A percentile compares a stretch with the other conserved stretches of the same genome.
Evolutionary conservation across 2,888 invertebrate species (phyloP).

Genomic region (Aplocera efformata): DNA sequence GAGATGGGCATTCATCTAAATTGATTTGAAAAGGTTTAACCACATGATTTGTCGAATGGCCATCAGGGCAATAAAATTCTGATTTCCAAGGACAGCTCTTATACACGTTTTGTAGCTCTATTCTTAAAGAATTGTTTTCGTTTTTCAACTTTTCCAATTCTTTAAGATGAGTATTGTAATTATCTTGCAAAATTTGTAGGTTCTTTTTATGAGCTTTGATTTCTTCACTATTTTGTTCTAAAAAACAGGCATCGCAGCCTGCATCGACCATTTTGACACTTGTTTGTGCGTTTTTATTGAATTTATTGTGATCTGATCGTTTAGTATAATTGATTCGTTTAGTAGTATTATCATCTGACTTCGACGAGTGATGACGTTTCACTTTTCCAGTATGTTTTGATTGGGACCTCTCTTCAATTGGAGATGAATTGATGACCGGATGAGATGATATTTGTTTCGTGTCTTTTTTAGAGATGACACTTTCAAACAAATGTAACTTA

Average conservation of each 20-base stretch:
- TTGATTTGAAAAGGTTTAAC: conserved; percentile 49
- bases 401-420: conserved; percentile 4
- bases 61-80: conserved; percentile 20
- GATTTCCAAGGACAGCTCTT: conserved; percentile 36
- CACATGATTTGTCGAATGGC: conserved; percentile 24
- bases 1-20: conserved; percentile 31
- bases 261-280: conserved; percentile 38
- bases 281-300: conserved; percentile 38
- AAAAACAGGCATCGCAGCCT: conserved; percentile 39
- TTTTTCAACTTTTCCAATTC: conserved; percentile 50
- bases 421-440: conserved; percentile 6
- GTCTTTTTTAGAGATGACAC: conserved; percentile 7
- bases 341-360: conserved; percentile 1
- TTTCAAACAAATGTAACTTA: conserved; percentile 12
- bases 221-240: conserved; percentile 31
- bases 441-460: conserved; percentile 1
- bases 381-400: conserved; percentile 1
- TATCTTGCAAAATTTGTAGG: conserved; percentile 43
- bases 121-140: conserved; percentile 53
- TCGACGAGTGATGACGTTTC: neutral
- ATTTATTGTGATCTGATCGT: conserved; percentile 27
- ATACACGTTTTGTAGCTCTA: conserved; percentile 48
- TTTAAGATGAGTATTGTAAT: conserved; percentile 40
- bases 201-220: conserved; percentile 36
- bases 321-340: neutral